phyloP scores from a whole-genome alignment of 2,888 invertebrate genomes.

The Diarsia rubi region DNA sequence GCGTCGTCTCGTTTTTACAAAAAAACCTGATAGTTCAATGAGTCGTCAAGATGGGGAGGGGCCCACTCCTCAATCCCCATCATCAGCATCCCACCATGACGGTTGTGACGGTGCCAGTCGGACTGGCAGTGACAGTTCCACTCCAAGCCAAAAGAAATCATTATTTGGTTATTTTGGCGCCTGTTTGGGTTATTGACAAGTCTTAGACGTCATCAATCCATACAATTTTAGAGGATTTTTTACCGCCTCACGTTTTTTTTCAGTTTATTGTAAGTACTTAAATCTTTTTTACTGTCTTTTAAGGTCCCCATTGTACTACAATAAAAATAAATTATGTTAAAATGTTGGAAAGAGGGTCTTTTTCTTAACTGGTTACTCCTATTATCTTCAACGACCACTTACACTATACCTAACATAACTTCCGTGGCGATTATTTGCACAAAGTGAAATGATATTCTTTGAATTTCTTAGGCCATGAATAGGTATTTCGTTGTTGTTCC shows the following conservation, averaged over 20 bases:
- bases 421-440: too few relatives aligned
- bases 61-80: background rate
- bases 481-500: too few relatives aligned
- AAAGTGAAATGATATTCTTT: too few relatives aligned
- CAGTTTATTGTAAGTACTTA: background rate
- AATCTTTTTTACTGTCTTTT: background rate
- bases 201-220: background rate
- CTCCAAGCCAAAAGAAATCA: constrained; percentile 4
- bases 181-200: background rate
- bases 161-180: constrained; percentile 20
- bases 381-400: background rate
- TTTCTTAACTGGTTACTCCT: background rate
- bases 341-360: background rate
- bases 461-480: too few relatives aligned
- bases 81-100: background rate
- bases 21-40: constrained; percentile 69
- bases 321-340: background rate
- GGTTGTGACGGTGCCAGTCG: background rate
- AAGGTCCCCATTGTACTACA: background rate
- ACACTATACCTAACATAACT: background rate
- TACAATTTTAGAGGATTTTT: background rate
- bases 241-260: background rate
- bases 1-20: constrained; percentile 93
- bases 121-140: background rate
- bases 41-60: background rate